These are phyloP conservation scores for Crossocerus cetratus DNA, from an alignment of 2,888 invertebrate genomes.

Conservation along the genomic window DNA sequence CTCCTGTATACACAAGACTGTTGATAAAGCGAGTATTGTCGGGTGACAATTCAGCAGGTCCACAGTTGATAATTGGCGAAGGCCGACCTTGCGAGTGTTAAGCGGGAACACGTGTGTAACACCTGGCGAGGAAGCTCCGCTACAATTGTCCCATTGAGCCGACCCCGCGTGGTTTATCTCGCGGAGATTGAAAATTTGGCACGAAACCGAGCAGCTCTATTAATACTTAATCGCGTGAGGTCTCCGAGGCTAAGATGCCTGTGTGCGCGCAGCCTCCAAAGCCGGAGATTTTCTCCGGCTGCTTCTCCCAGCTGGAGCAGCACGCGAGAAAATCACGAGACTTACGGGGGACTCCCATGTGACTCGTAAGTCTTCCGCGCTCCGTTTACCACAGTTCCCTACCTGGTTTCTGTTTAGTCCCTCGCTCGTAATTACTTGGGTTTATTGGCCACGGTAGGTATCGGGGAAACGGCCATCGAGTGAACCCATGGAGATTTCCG, in stretches of 20 bases:
- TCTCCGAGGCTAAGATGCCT: background rate
- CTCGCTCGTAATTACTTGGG: background rate
- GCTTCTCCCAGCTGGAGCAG: background rate
- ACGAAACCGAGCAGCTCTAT: background rate
- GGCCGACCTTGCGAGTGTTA: too few species aligned
- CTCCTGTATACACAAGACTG: too few species aligned
- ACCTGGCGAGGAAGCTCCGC: too few species aligned
- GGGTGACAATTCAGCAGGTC: too few species aligned
- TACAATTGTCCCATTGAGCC: too few species aligned
- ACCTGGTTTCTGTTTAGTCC: background rate
- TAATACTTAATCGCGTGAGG: background rate
- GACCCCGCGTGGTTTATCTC: background rate
- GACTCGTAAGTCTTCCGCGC: background rate
- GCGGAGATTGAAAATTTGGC: background rate
- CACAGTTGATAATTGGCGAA: too few species aligned
- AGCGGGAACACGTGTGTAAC: too few species aligned
- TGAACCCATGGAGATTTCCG: background rate
- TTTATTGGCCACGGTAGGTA: background rate
- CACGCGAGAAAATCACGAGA: conserved; percentile 2
- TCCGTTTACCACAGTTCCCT: background rate
- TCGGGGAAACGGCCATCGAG: background rate
- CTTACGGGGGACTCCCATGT: background rate
- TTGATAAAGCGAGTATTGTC: too few species aligned
- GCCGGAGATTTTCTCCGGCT: background rate
- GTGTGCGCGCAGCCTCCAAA: background rate